Base-by-base conservation (phyloP, 2,888 invertebrate species). In the Leucoptera coffeella region DNA sequence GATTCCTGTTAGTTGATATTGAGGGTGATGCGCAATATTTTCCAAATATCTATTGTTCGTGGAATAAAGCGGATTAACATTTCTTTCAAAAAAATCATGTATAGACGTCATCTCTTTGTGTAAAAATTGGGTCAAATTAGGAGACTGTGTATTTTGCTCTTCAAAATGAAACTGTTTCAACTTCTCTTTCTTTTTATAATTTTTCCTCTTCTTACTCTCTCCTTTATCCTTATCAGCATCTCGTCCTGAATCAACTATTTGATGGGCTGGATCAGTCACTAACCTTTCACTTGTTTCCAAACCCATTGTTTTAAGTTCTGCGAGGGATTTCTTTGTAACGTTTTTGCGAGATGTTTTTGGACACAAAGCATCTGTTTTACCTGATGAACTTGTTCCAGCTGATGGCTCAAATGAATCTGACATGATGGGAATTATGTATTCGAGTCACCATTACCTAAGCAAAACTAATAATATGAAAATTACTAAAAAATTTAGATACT, bases 21-120 rank as follows among this genome's bases (percentile, higher is more conserved):
- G 58, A 29, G 62, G 62, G 35, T 62, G 60, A 33, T 61, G 42
- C 12, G 47, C 41, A 10, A 61, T 35, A 35, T 64, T 65, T 44
- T 62, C 60, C 27, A 62, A 39, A 38, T 64, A 61, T 22, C 54
- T 54, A 4, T 60, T 42, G 40, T 43, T 56, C n/a, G 47, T 40
- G 17, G 49, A 48, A 45, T 60, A 58, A 32, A 54, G 33, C 6
- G 58, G 56, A 23, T 49, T 44, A 28, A 50, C 41, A 31, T 57
- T 51, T 17, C 41, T 46, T 14, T 41, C 31, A 36, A 57, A 56
- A 30, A 51, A 40, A 12, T 62, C 52, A 23, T 60, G 51, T 12
- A 57, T 39, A n/a, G 50, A 42, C 9, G 34, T 11, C 12, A 26
- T 21, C 13, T 30, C 25, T 12, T 30, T 28, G 4, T 22, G 26